Base-by-base conservation (phyloP, 2,888 invertebrate species). In the Danaus chrysippus region DNA sequence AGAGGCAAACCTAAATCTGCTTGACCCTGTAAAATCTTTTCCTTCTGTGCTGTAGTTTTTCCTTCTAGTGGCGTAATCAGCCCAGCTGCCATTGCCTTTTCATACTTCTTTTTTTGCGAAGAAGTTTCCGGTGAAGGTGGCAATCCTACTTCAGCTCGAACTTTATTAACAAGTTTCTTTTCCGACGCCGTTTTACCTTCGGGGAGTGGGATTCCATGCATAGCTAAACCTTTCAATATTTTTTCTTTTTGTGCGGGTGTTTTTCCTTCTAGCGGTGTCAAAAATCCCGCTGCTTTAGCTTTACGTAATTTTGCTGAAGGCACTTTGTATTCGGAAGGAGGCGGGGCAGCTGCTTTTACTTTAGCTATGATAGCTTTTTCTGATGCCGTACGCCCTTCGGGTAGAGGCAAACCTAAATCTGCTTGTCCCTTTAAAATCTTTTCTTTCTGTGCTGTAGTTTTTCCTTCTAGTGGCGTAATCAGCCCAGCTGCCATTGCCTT, bases 51-150 rank as follows among this genome's bases (percentile, higher is more conserved):
- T 6, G 63, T 34, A 0, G 73, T 57, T 58, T 66, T 70, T 0
- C 77, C 78, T 68, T 74, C 73, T 53, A 78, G 61, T 1, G 78
- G 78, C 1, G 71, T 71, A 11, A 77, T 58, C 1, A 75, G 15
- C 0, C 77, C 77, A 0, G 69, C 70, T 5, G 66, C 69, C 56
- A 65, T 63, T 58, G 60, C 69, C 49, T 12, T 68, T 69, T 70
- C 69, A 63, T 49, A 65, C 59, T 42, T 70, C 62, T 56, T 69
- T 73, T 59, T 68, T 53, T 54, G 61, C 54, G 60, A 54, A 10
- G 61, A 10, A 6, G 57, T 61, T 61, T 64, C 68, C 0, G 76
- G 75, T 61, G 71, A 73, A 12, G 71, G 67, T 10, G 78, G 76
- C 17, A 77, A 11, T 0, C 76, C 77, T 34, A 75, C 34, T 1